A percentile compares a stretch with the other conserved stretches of the same genome.
These are phyloP conservation scores for Drosophila pseudotalamancana DNA, from an alignment of 2,888 invertebrate species.

Conservation along the genomic window DNA sequence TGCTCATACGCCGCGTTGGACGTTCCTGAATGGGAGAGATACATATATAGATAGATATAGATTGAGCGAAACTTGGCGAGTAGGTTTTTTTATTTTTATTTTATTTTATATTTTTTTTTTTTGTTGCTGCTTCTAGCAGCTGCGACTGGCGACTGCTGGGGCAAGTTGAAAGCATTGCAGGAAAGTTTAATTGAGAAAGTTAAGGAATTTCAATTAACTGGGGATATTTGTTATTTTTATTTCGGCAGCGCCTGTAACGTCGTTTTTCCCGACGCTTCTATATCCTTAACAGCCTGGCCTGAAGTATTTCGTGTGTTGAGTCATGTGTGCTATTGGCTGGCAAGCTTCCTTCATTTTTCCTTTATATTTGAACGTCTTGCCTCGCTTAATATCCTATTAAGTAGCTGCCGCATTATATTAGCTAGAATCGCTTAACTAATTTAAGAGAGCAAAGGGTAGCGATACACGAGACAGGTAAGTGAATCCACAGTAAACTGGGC, in stretches of 20 bases:
- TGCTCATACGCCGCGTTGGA: conserved; percentile 72
- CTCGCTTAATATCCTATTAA: conserved; percentile 67
- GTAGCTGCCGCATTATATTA: conserved; percentile 62
- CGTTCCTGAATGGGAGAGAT: conserved; percentile 10
- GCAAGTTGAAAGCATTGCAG: conserved; percentile 75
- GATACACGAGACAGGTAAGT: background rate
- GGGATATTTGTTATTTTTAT: conserved; percentile 82
- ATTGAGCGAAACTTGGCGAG: conserved; percentile 48
- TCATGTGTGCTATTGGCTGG: conserved; percentile 72
- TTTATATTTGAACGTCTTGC: conserved; percentile 13
- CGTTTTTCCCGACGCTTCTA: conserved; percentile 6
- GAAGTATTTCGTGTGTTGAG: conserved; percentile 70
- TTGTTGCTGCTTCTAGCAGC: conserved; percentile 12
- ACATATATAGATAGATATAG: conserved; percentile 15
- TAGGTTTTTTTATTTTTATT: conserved; percentile 8
- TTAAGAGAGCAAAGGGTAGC: conserved; percentile 29
- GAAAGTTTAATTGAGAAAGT: conserved; percentile 84
- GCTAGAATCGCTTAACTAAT: conserved; percentile 52
- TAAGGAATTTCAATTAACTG: conserved; percentile 84
- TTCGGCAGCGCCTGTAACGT: conserved; percentile 48
- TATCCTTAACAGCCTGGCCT: conserved; percentile 13
- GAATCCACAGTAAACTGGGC: background rate
- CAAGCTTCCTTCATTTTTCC: no score
- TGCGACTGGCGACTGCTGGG: conserved; percentile 38
- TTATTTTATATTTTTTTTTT: no score